phyloP scores from a whole-genome alignment of 2,113 vertebrate species.

The Bujurquina vittata region DNA sequence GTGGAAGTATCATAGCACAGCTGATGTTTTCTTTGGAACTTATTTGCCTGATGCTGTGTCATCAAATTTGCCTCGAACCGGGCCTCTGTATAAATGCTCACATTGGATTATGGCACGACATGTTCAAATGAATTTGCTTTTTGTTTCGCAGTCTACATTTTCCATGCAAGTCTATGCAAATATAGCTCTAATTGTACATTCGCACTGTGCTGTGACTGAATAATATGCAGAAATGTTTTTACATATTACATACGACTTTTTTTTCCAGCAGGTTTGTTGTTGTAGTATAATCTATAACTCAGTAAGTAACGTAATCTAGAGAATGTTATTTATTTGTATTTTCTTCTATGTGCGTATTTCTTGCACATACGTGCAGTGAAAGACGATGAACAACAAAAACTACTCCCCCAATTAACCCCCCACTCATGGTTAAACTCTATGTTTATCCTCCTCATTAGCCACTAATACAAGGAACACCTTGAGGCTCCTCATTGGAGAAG shows the following conservation, averaged over 20 bases:
- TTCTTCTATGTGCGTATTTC: neutral
- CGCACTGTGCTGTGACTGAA: neutral
- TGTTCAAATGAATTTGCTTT: constrained; percentile 1
- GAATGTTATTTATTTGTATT: neutral
- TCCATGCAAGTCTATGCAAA: constrained; percentile 18
- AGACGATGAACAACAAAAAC: neutral
- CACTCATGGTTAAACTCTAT: neutral
- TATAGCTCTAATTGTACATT: neutral
- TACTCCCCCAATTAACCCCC: neutral
- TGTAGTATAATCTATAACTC: neutral
- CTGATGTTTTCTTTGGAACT: constrained; percentile 24
- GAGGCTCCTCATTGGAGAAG: constrained; percentile 3
- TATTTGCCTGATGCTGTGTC: constrained; percentile 45
- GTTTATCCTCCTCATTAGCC: constrained; percentile 27
- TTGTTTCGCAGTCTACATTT: neutral
- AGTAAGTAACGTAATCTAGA: neutral
- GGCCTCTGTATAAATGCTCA: neutral
- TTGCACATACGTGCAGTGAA: neutral
- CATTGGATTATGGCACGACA: neutral
- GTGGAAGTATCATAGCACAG: neutral
- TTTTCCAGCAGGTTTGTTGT: neutral
- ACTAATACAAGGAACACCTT: neutral
- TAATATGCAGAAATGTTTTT: neutral
- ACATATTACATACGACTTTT: neutral
- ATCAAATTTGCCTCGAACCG: constrained; percentile 33